Percentiles rank a stretch among this genome's conserved stretches.
Evolutionary conservation across 2,113 vertebrate genomes (phyloP).

Genomic region (Chloebia gouldiae): DNA sequence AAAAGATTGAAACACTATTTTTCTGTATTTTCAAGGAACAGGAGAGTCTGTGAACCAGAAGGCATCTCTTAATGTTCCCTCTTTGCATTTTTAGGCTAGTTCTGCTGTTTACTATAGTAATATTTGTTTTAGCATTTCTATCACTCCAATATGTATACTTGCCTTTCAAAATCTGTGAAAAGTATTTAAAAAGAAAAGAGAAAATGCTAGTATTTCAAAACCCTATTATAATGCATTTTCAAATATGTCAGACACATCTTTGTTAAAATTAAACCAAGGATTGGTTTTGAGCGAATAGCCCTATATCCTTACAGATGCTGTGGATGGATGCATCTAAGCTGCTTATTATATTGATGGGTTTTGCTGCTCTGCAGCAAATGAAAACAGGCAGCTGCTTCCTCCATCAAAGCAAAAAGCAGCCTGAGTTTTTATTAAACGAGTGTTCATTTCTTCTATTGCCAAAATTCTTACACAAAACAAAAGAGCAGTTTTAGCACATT

Average conservation of each 20-base stretch:
- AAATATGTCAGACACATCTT: conserved; percentile 86
- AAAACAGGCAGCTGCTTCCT: conserved; percentile 87
- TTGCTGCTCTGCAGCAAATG: conserved; percentile 86
- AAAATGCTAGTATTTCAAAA: conserved; percentile 76
- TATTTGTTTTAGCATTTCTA: conserved; percentile 64
- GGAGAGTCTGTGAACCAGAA: conserved; percentile 37
- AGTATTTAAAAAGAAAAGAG: conserved; percentile 77
- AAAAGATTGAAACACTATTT: background rate
- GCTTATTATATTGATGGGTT: conserved; percentile 99
- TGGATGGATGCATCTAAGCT: conserved; percentile 97
- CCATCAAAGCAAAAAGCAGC: conserved; percentile 94
- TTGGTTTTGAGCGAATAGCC: conserved; percentile 87
- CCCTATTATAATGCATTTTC: conserved; percentile 80
- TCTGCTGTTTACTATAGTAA: conserved; percentile 45
- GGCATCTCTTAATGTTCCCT: conserved; percentile 19
- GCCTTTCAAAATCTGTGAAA: conserved; percentile 70
- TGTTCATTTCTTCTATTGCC: conserved; percentile 99
- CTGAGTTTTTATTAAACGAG: conserved; percentile 97
- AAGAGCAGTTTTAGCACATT: conserved; percentile 89
- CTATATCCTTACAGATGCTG: conserved; percentile 88
- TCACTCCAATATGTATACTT: conserved; percentile 60
- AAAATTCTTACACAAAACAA: conserved; percentile 91
- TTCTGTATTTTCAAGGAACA: conserved; percentile 36
- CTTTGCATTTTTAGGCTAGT: conserved; percentile 53
- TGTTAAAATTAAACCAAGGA: conserved; percentile 88